Conservation (phyloP, 2,113 vertebrate genomes). For the Marcusenius ussheri region DNA sequence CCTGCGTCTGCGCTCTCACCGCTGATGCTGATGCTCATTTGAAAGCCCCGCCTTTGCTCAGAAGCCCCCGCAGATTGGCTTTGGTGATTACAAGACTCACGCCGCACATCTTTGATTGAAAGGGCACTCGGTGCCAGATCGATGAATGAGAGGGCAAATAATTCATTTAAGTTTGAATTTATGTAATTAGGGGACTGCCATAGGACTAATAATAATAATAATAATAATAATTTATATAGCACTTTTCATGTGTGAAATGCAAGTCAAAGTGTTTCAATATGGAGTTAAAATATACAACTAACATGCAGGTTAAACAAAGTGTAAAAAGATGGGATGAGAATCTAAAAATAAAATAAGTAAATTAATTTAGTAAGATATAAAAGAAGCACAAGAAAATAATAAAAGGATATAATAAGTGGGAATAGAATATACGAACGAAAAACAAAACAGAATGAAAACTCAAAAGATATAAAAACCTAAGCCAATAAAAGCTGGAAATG, state of each 20-base stretch:
- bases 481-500: neutral
- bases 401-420: neutral
- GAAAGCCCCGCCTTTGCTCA: constrained; percentile 40
- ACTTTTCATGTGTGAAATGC: neutral
- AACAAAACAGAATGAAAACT: neutral
- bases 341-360: neutral
- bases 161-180: neutral
- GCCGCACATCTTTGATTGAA: neutral
- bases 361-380: neutral
- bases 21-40: neutral
- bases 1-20: neutral
- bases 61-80: constrained; percentile 36
- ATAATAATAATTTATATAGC: neutral
- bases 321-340: neutral
- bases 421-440: neutral
- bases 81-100: neutral
- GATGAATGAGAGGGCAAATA: constrained; percentile 27
- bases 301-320: neutral
- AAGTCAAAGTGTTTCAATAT: no score
- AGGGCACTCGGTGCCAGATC: constrained; percentile 27
- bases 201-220: no score
- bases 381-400: neutral
- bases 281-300: neutral
- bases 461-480: neutral
- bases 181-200: neutral